phyloP scores from a whole-genome alignment of 2,113 vertebrate species.

The Zosterops borbonicus region DNA sequence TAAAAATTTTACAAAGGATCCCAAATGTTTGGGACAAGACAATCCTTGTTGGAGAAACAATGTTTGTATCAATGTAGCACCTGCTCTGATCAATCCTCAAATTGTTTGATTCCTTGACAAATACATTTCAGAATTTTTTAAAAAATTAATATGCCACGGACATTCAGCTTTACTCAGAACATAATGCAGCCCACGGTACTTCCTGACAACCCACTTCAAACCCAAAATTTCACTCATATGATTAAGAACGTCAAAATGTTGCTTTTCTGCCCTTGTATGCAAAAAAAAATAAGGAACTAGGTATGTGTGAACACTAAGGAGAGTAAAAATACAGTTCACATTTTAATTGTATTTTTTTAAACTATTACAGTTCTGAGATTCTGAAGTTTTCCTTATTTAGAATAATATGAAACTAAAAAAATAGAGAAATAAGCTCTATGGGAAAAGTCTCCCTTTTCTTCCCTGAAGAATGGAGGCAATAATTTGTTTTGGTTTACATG shows the following conservation, averaged over 20 bases:
- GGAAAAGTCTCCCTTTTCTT: neutral
- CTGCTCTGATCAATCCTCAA: neutral
- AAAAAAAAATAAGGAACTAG: conserved; percentile 24
- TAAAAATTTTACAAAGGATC: neutral
- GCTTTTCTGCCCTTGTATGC: neutral
- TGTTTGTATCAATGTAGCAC: neutral
- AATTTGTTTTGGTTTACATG: neutral
- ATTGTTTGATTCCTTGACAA: neutral
- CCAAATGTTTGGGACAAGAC: neutral
- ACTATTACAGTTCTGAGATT: neutral
- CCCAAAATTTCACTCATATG: conserved; percentile 15
- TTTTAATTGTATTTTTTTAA: neutral
- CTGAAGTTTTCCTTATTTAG: conserved; percentile 12
- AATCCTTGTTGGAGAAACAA: neutral
- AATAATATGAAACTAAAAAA: neutral
- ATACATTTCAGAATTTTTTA: neutral
- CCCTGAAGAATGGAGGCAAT: neutral
- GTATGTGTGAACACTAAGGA: neutral
- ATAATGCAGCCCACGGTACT: neutral
- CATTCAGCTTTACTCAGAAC: neutral
- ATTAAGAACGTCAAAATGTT: conserved; percentile 2
- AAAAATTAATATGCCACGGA: fast-evolving
- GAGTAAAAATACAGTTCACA: neutral
- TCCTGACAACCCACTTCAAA: conserved; percentile 5
- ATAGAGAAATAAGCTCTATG: neutral